Base-by-base conservation (phyloP, 2,113 vertebrate genomes). In the Epinephelus moara region DNA sequence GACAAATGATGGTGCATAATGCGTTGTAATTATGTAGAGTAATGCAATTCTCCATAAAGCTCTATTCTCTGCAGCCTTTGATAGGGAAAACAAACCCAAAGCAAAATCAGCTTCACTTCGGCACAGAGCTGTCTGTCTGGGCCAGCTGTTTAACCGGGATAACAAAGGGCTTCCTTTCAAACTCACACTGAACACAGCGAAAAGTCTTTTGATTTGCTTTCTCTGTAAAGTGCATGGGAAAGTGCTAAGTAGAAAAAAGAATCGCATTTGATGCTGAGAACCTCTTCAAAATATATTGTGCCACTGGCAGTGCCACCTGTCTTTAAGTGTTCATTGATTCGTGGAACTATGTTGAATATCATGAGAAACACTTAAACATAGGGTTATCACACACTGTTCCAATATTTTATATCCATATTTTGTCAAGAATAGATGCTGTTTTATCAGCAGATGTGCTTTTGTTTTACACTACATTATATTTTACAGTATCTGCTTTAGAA, bases 1-100 rank as follows among this genome's bases (percentile, higher is more conserved):
- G 90, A 87, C 85, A 91, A 87, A 93, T 72, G 78, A 90, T 69
- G 85, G 70, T 45, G 86, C 78, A 93, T 94, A 92, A 94, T 93
- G 88, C 84, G 75, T 70, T 84, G 80, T 92, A 89, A 94, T 96
- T 92, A 94, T 94, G 88, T 92, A 92, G 86, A 82, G 82, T 82
- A 77, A 87, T 86, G 78, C 75, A 81, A 69, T 91, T 90, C 86
- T 86, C 71, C 11, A 57, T 86, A 55, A 86, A 85, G 78, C 88
- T 78, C 55, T 75, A 70, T 90, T 90, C 78, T 85, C 85, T 91
- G 83, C 88, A 86, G 82, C 80, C 84, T 87, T 89, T 91, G 87
- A 94, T 80, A 87, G 86, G 68, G 78, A 79, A 87, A 92, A 82
- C 82, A 91, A 93, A 87, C 88, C 85, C 81, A 59, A 76, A 91